These are phyloP conservation scores for Xestobium rufovillosum DNA, from an alignment of 2,888 invertebrate species.

Conservation along the genomic window DNA sequence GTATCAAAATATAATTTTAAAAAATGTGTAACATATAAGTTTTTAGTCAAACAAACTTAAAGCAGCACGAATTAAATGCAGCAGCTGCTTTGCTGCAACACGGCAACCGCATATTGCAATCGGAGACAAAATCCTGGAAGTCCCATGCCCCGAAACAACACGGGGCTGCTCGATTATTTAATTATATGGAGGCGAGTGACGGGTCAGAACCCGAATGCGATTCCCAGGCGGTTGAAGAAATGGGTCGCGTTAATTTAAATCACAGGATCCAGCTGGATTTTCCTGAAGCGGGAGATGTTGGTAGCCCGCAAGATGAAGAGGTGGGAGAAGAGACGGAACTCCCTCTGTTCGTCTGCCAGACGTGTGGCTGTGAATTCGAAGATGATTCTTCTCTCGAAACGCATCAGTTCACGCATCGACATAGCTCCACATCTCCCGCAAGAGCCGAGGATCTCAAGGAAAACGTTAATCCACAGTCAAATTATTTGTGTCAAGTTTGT, in stretches of 20 bases:
- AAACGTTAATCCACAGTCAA: conserved; percentile 39
- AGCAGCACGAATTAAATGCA: conserved; percentile 33
- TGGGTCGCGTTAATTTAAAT: conserved; percentile 35
- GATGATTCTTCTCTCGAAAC: conserved; percentile 46
- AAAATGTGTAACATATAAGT: no score
- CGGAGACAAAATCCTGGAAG: conserved; percentile 33
- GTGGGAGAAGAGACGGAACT: conserved; percentile 42
- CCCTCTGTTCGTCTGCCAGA: conserved; percentile 46
- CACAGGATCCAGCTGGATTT: conserved; percentile 49
- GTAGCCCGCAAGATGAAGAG: conserved; percentile 37
- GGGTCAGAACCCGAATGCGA: conserved; percentile 56
- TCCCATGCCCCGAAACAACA: conserved; percentile 43
- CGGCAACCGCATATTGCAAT: conserved; percentile 37
- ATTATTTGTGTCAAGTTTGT: conserved; percentile 45
- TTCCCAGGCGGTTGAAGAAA: conserved; percentile 40
- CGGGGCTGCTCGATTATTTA: conserved; percentile 63
- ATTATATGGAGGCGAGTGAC: conserved; percentile 67
- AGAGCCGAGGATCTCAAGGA: conserved; percentile 41
- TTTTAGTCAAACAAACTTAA: conserved; percentile 23
- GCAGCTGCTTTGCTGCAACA: conserved; percentile 38
- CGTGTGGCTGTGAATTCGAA: conserved; percentile 50
- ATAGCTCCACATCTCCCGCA: conserved; percentile 46
- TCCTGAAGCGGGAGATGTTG: conserved; percentile 56
- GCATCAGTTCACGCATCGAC: conserved; percentile 44
- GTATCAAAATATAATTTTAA: no score